These are phyloP conservation scores for Zaprionus bogoriensis DNA, from an alignment of 2,888 invertebrate species.

Conservation along the genomic window DNA sequence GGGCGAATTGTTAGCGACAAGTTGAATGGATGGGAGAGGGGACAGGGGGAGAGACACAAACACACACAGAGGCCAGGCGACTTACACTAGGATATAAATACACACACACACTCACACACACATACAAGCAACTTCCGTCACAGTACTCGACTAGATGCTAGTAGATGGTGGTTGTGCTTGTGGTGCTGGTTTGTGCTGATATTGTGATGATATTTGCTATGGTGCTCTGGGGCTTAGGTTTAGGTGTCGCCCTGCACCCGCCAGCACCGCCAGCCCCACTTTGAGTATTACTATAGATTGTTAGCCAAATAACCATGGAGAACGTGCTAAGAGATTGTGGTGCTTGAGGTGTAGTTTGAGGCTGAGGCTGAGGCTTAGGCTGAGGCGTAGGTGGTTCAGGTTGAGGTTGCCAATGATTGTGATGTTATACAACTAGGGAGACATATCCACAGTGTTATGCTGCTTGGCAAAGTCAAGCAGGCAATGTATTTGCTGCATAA, in stretches of 20 bases:
- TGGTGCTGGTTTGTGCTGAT: too few relatives aligned
- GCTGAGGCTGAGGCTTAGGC: conserved; percentile 9
- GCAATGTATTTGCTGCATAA: conserved; percentile 81
- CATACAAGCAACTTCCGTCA: conserved; percentile 56
- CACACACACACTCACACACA: too few relatives aligned
- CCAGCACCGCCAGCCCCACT: conserved; percentile 31
- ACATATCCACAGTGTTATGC: conserved; percentile 64
- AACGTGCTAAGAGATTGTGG: conserved; percentile 44
- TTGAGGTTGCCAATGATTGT: conserved; percentile 5
- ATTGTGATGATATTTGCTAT: conserved; percentile 24
- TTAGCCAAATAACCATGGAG: conserved; percentile 62
- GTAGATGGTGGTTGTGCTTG: conserved; percentile 33
- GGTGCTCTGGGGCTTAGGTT: conserved; percentile 25
- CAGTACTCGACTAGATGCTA: conserved; percentile 52
- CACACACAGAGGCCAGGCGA: conserved; percentile 55
- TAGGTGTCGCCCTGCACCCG: conserved; percentile 15
- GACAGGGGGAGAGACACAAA: conserved; percentile 11
- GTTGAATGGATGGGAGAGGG: not conserved
- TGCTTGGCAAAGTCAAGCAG: conserved; percentile 82
- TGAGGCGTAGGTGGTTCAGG: too few relatives aligned
- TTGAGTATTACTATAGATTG: conserved; percentile 51
- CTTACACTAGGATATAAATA: conserved; percentile 64
- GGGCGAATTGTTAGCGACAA: conserved; percentile 33
- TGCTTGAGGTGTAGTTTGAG: conserved; percentile 27
- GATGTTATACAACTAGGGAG: conserved; percentile 42